Evolutionary conservation across 2,888 invertebrate species (phyloP), one percentile per base, ranked within the genome.

Genomic region (Ophioninae sp.): DNA sequence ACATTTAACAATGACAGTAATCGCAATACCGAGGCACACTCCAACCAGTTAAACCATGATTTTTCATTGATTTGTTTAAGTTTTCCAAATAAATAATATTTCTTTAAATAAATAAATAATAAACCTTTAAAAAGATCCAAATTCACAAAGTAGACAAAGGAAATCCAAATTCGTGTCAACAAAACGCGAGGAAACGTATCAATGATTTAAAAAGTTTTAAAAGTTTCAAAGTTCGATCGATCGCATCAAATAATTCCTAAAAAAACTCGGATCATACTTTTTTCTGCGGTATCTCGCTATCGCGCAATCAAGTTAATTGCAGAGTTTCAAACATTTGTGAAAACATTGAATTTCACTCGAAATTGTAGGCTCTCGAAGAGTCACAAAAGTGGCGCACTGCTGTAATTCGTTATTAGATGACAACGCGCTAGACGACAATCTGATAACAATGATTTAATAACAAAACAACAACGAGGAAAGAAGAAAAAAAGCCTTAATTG

Each of bases 401-500:
- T 69, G 21, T 8, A 61, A 77, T 62, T 50, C 39, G 30, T 59
- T 20, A 68, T 68, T 68, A 39, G 37, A 61, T 69, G 77, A 77
- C 68, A 77, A 44, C 61, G 44, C 44, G 61, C 59, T 41, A 59
- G 56, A n/a, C 8, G n/a, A n/a, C 41, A 59, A 10, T 44, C 67
- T 20, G 6, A 50, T 41, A 62, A 62, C 44, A 50, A 56, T 57
- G 56, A 65, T 50, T 39, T 37, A 59, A 61, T 17, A 74, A 64
- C n/a, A 50, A 69, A 77, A 77, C 20, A 7, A 68, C 44, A 61
- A 77, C 44, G 50, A 30, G 41, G 62, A 50, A 50, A 30, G 5
- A 61, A 30, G 41, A 70, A 50, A 50, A 17, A 50, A 50, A 50
- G 17, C 13, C 50, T 50, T 50, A 17, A 50, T 50, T 50, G 50